A percentile compares a stretch with the other conserved stretches of the same genome.
These are phyloP conservation scores for Phycodurus eques DNA, from an alignment of 2,113 vertebrate species.

Conservation along the genomic window DNA sequence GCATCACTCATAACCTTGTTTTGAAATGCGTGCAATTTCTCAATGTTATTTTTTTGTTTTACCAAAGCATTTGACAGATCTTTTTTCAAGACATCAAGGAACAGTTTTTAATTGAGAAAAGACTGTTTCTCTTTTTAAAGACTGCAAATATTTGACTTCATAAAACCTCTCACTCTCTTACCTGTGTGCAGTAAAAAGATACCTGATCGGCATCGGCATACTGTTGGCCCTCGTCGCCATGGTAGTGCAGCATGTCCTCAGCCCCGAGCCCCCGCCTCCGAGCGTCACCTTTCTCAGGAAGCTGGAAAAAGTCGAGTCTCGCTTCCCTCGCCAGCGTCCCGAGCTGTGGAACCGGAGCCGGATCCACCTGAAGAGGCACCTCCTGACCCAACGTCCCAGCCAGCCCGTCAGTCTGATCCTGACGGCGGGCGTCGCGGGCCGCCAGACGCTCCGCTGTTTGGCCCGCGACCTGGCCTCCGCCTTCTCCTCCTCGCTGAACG, in stretches of 20 bases:
- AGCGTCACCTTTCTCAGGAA: slow-evolving; percentile 38
- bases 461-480: slow-evolving; percentile 72
- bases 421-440: slow-evolving; percentile 70
- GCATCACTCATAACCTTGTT: too few relatives aligned
- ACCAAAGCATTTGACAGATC: too few relatives aligned
- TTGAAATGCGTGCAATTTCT: too few relatives aligned
- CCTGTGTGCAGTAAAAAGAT: slow-evolving; percentile 3
- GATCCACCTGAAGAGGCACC: slow-evolving; percentile 82
- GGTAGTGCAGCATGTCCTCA: not conserved
- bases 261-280: slow-evolving; percentile 8
- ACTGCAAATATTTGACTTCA: too few relatives aligned
- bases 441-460: slow-evolving; percentile 82
- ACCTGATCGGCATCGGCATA: not conserved
- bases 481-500: slow-evolving; percentile 72
- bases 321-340: slow-evolving; percentile 80
- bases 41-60: too few relatives aligned
- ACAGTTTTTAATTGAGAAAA: too few relatives aligned
- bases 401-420: slow-evolving; percentile 88
- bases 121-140: too few relatives aligned
- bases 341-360: slow-evolving; percentile 81
- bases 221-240: slow-evolving; percentile 9
- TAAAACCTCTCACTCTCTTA: not conserved
- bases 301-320: slow-evolving; percentile 67
- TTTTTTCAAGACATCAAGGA: too few relatives aligned
- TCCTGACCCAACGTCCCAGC: slow-evolving; percentile 66